Conservation (phyloP, 2,888 invertebrate genomes). For the Polydrusus pterygomalis region DNA sequence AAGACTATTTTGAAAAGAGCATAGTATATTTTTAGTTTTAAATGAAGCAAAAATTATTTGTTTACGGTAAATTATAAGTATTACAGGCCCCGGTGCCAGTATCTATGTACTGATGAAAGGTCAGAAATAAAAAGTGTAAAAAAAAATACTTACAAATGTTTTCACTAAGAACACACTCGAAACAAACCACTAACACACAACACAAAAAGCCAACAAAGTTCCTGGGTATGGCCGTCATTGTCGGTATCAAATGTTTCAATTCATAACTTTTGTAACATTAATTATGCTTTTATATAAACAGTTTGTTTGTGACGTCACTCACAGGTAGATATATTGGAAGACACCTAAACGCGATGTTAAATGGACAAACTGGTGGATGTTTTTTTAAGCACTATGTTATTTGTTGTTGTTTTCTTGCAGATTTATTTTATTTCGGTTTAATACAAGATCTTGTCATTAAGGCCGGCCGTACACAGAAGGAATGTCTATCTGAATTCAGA, state of each 20-base stretch:
- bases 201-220: slow-evolving; percentile 1
- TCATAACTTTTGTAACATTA: background rate
- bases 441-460: background rate
- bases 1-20: too few species aligned
- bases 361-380: background rate
- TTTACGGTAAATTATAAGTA: too few species aligned
- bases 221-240: background rate
- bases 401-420: slow-evolving; percentile 1
- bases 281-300: slow-evolving; percentile 22
- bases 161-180: background rate
- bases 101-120: too few species aligned
- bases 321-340: background rate
- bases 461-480: too few species aligned
- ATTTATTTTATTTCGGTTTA: background rate
- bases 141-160: slow-evolving; percentile 14
- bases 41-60: too few species aligned
- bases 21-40: too few species aligned
- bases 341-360: slow-evolving; percentile 7
- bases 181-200: slow-evolving; percentile 4
- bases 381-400: background rate
- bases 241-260: background rate
- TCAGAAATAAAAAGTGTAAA: too few species aligned
- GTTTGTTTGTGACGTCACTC: background rate
- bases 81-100: too few species aligned
- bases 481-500: too few species aligned